Evolutionary conservation across 1,140 invertebrate genomes (phyloP).

Genomic region (Drosophila watanabei): DNA sequence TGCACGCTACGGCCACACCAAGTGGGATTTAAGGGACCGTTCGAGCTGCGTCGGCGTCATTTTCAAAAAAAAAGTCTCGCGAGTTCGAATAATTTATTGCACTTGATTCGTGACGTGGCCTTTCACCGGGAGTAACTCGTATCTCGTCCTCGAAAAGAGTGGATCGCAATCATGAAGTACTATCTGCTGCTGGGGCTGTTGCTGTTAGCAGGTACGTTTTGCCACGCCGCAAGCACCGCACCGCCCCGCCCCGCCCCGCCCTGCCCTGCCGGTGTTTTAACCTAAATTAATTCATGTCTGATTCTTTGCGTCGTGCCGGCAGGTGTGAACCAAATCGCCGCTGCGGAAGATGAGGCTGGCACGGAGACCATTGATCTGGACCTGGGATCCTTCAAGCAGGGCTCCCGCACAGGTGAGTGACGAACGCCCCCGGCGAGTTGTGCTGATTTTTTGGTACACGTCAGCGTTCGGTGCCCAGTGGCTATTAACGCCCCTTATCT

Average conservation of each 20-base stretch:
- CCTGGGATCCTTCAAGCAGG: conserved; percentile 92
- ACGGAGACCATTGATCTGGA: conserved; percentile 89
- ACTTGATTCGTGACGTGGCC: conserved; percentile 70
- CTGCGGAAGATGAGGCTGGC: conserved; percentile 86
- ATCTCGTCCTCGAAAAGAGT: conserved; percentile 29
- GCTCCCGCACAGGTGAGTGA: conserved; percentile 92
- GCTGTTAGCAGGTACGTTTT: conserved; percentile 86
- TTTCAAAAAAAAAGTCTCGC: conserved; percentile 6
- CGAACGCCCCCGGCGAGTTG: conserved; percentile 39
- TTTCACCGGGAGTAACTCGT: conserved; percentile 35
- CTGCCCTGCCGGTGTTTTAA: conserved; percentile 57
- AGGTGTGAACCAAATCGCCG: conserved; percentile 83
- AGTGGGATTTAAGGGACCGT: conserved; percentile 6
- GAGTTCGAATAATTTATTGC: conserved; percentile 32
- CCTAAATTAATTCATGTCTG: conserved; percentile 63
- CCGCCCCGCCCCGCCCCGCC: conserved; percentile 2
- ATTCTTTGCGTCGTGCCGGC: conserved; percentile 73
- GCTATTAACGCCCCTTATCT: conserved; percentile 46
- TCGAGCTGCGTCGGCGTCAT: conserved; percentile 10
- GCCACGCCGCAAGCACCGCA: conserved; percentile 42
- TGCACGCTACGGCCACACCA: neutral
- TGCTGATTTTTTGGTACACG: conserved; percentile 54
- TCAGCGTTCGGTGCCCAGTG: conserved; percentile 57
- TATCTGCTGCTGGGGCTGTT: conserved; percentile 86
- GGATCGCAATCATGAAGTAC: conserved; percentile 86